Base-by-base conservation (phyloP, 1,140 invertebrate species). In the Melitaea cinxia region DNA sequence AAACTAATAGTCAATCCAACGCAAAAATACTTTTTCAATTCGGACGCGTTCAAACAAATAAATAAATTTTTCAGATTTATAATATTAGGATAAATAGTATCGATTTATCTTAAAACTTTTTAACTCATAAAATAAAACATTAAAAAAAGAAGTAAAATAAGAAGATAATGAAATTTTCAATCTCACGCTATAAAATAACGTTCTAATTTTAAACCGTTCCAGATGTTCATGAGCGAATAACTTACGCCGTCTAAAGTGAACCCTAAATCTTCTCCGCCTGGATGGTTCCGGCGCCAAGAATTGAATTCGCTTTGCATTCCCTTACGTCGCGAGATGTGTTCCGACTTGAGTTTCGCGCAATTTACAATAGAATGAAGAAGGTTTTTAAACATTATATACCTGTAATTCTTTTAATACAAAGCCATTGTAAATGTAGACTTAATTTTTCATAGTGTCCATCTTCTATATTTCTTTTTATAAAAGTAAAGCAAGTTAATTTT, bases 221-320 rank as follows among this genome's bases (percentile, higher is more conserved):
- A 83, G 81, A 84, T 85, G 83, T 84, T 85, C 75, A 71, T 73
- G 76, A 77, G 74, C 71, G 69, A 79, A 81, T 85, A 83, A 82
- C 77, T 82, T 80, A 81, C 72, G 68, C 39, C 39, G 39, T 68
- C 67, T 73, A 77, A 83, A 84, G 80, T 82, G 83, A 85, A 82
- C 78, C 69, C 72, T 85, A 85, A 83, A 88, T 85, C 83, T 78
- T 80, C 59, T 30, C 30, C 57, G 70, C 65, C 37, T 70, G 73
- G 76, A 75, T 83, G 70, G 65, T 69, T 63, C 62, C 66, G 77
- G 39, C 39, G 39, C 77, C 77, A 78, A 79, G 77, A 83, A 85
- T 82, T 80, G 75, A 77, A 82, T 88, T 88, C 74, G 73, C 70
- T 65, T 79, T 23, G 59, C 35, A 54, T 54, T 62, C 50, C 17